A percentile compares a stretch with the other conserved stretches of the same genome.
Conservation (phyloP, 2,888 invertebrate genomes). For the Brachypterus glaber region DNA sequence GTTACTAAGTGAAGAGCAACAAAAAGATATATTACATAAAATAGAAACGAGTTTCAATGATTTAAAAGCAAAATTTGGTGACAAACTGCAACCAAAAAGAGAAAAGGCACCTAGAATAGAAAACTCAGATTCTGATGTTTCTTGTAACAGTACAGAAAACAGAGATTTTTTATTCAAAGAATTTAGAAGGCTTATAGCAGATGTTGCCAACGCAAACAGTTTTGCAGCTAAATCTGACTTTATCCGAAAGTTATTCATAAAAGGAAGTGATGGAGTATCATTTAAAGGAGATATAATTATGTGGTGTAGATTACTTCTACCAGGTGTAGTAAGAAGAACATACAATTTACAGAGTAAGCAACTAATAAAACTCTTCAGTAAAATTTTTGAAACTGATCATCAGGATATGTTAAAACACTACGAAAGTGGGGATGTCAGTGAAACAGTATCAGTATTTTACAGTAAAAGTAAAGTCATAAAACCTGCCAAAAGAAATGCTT, state of each 20-base stretch:
- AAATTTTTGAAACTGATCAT: constrained; percentile 62
- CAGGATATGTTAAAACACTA: constrained; percentile 77
- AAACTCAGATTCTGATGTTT: neutral
- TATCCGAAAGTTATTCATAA: constrained; percentile 56
- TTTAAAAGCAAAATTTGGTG: constrained; percentile 32
- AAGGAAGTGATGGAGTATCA: constrained; percentile 49
- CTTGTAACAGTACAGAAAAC: constrained; percentile 35
- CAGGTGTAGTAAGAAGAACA: constrained; percentile 70
- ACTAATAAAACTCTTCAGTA: constrained; percentile 77
- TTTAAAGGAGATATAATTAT: constrained; percentile 70
- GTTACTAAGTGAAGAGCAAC: constrained; percentile 55
- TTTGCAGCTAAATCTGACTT: constrained; percentile 74
- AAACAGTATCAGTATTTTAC: constrained; percentile 73
- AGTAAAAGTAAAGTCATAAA: constrained; percentile 50
- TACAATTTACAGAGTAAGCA: constrained; percentile 92
- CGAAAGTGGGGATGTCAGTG: constrained; percentile 79
- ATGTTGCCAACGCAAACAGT: constrained; percentile 65
- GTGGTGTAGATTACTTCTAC: constrained; percentile 76
- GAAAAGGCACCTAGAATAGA: constrained; percentile 6
- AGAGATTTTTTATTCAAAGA: constrained; percentile 67
- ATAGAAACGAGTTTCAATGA: constrained; percentile 54
- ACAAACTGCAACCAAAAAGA: constrained; percentile 15
- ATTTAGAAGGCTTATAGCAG: constrained; percentile 68
- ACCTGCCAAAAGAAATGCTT: constrained; percentile 56
- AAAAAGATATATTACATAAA: constrained; percentile 52